A percentile compares a stretch with the other conserved stretches of the same genome.
phyloP scores from a whole-genome alignment of 2,888 invertebrate species.

The Shargacucullia verbasci region DNA sequence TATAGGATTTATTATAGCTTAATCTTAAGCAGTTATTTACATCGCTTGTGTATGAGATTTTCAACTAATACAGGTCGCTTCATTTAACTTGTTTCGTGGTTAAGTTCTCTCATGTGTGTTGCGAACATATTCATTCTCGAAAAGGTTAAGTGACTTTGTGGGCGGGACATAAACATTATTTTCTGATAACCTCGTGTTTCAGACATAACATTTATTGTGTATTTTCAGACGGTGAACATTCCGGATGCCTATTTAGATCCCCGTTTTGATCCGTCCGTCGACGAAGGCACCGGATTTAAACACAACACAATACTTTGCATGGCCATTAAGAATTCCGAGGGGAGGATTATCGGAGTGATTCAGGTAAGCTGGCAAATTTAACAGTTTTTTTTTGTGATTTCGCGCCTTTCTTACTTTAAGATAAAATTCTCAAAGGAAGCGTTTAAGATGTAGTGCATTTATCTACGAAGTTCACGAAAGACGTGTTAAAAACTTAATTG shows the following conservation, averaged over 20 bases:
- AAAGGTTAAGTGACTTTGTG: constrained; percentile 23
- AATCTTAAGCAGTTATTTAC: constrained; percentile 43
- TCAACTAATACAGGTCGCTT: constrained; percentile 43
- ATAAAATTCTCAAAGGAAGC: constrained; percentile 20
- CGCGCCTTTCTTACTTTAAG: constrained; percentile 6
- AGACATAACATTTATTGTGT: constrained; percentile 58
- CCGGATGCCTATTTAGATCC: constrained; percentile 96
- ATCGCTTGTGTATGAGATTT: constrained; percentile 47
- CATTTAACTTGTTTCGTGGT: constrained; percentile 43
- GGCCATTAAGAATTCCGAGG: constrained; percentile 98
- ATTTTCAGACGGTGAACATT: constrained; percentile 95
- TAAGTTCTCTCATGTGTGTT: constrained; percentile 13
- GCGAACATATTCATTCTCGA: constrained; percentile 18
- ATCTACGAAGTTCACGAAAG: constrained; percentile 32
- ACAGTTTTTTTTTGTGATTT: constrained; percentile 30
- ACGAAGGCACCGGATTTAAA: constrained; percentile 94
- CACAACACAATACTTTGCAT: constrained; percentile 97
- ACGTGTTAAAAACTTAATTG: constrained; percentile 36
- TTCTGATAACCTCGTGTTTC: constrained; percentile 15
- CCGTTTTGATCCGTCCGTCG: constrained; percentile 96
- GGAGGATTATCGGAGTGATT: constrained; percentile 97
- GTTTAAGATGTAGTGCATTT: constrained; percentile 35
- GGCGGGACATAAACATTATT: constrained; percentile 24
- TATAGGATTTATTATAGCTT: constrained; percentile 29
- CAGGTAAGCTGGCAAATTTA: constrained; percentile 82